Conservation (phyloP, 2,888 invertebrate species). For the Parasteatoda lunata region DNA sequence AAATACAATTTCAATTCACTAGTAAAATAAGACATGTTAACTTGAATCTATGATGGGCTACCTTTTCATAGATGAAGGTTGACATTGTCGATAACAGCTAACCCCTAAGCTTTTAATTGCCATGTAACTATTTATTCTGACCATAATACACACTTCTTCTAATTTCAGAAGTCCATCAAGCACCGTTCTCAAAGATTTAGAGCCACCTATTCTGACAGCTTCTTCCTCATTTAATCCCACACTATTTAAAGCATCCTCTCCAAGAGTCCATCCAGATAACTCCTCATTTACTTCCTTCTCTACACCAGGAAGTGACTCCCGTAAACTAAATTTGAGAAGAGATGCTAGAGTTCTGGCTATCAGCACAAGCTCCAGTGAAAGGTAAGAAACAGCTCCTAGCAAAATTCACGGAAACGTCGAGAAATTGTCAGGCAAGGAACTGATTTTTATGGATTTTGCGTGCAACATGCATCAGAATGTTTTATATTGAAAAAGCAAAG, state of each 20-base stretch:
- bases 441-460: too few species aligned
- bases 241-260: slow-evolving; percentile 38
- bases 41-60: too few species aligned
- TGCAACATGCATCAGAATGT: too few species aligned
- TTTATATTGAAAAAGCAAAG: too few species aligned
- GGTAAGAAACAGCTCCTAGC: background rate
- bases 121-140: background rate
- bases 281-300: background rate
- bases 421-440: too few species aligned
- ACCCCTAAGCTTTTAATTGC: too few species aligned
- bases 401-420: too few species aligned
- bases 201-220: slow-evolving; percentile 53
- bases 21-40: too few species aligned
- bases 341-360: background rate
- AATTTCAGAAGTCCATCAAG: background rate
- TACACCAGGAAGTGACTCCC: slow-evolving; percentile 19
- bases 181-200: slow-evolving; percentile 23
- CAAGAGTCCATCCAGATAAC: background rate
- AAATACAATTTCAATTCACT: too few species aligned
- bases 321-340: slow-evolving; percentile 5
- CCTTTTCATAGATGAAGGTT: too few species aligned
- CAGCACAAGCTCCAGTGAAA: slow-evolving; percentile 29
- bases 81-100: too few species aligned
- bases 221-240: slow-evolving; percentile 16
- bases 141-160: background rate